Percentiles rank a stretch among this genome's conserved stretches.
Conservation (phyloP, 2,888 invertebrate species). For the Drosophila picticornis region DNA sequence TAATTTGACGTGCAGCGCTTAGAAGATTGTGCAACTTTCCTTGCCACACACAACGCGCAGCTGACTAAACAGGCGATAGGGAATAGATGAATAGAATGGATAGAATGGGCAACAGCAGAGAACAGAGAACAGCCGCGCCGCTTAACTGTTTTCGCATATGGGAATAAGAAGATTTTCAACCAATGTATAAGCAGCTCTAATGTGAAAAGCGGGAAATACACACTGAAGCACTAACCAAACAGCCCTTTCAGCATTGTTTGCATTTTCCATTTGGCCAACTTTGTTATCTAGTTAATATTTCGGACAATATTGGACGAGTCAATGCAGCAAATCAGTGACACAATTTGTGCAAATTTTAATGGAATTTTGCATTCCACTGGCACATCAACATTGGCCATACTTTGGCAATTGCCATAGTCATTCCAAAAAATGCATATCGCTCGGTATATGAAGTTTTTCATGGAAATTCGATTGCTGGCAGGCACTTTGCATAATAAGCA, state of each 20-base stretch:
- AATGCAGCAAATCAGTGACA: background rate
- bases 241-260: slow-evolving; percentile 8
- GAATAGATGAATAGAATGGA: too few species aligned
- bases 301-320: background rate
- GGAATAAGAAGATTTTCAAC: slow-evolving; percentile 57
- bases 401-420: background rate
- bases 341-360: slow-evolving; percentile 8
- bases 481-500: slow-evolving; percentile 44
- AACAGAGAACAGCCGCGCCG: slow-evolving; percentile 14
- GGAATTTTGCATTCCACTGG: slow-evolving; percentile 28
- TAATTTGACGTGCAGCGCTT: slow-evolving; percentile 50
- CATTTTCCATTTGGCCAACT: slow-evolving; percentile 32
- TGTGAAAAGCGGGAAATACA: slow-evolving; percentile 5
- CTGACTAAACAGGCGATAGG: slow-evolving; percentile 15
- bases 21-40: slow-evolving; percentile 14
- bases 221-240: background rate
- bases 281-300: slow-evolving; percentile 31
- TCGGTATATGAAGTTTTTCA: slow-evolving; percentile 1
- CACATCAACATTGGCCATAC: slow-evolving; percentile 12
- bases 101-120: background rate
- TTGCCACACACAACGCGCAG: slow-evolving; percentile 15
- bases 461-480: slow-evolving; percentile 4
- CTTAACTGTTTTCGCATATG: slow-evolving; percentile 43
- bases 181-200: slow-evolving; percentile 52
- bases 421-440: background rate